phyloP scores from a whole-genome alignment of 1,140 invertebrate species.

The Paraescarpia echinospica region DNA sequence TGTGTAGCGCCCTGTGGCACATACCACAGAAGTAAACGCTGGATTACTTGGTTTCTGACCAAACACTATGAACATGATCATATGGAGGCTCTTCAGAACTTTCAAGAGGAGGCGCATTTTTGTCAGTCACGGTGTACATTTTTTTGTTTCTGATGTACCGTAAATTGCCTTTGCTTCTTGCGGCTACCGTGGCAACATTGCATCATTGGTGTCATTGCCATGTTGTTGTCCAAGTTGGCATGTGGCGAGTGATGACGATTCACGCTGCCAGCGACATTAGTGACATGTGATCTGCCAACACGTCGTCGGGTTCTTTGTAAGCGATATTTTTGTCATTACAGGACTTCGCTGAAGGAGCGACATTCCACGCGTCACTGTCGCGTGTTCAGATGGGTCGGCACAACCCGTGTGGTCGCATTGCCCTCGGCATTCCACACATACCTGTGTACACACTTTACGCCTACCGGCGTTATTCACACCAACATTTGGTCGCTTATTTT shows the following conservation, averaged over 20 bases:
- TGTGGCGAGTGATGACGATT: not conserved
- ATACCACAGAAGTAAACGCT: too few species aligned
- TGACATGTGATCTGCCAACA: not conserved
- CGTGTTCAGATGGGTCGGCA: not conserved
- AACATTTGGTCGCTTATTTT: not conserved
- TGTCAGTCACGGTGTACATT: not conserved
- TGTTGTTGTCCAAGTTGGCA: not conserved
- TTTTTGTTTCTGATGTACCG: not conserved
- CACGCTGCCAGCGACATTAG: not conserved
- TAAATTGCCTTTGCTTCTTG: not conserved
- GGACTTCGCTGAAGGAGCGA: too few species aligned
- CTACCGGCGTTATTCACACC: not conserved
- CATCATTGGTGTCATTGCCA: not conserved
- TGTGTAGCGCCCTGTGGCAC: too few species aligned
- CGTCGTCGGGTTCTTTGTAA: not conserved
- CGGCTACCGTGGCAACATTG: not conserved
- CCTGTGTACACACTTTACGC: not conserved
- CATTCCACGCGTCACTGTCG: not conserved
- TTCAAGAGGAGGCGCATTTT: too few species aligned
- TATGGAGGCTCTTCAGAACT: too few species aligned
- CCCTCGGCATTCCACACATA: not conserved
- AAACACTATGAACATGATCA: too few species aligned
- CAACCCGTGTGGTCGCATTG: not conserved
- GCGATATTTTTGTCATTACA: not conserved
- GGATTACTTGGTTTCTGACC: too few species aligned